phyloP scores from a whole-genome alignment of 2,113 vertebrate species.

The Felis catus region DNA sequence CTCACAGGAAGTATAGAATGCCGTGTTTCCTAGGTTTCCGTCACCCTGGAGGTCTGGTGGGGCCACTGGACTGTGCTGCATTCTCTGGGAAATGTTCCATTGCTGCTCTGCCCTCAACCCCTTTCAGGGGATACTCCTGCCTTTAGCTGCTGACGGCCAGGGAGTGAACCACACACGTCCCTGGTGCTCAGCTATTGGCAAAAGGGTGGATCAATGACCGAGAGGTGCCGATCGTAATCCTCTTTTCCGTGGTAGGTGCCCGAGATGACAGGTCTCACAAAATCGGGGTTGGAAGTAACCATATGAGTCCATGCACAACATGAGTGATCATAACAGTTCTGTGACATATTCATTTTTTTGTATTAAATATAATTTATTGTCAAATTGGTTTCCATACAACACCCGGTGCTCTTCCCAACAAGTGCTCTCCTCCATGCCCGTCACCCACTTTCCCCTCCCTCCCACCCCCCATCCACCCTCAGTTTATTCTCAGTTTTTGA shows the following conservation, averaged over 20 bases:
- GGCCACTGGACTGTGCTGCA: neutral
- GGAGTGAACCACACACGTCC: neutral
- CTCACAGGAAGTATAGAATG: neutral
- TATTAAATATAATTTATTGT: too few species aligned
- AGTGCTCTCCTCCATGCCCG: too few species aligned
- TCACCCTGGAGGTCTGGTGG: neutral
- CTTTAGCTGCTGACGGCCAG: neutral
- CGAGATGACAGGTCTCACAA: neutral
- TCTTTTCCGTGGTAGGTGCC: neutral
- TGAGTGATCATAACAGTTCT: neutral
- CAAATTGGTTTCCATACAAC: too few species aligned
- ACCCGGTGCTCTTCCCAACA: too few species aligned
- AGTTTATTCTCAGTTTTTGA: too few species aligned
- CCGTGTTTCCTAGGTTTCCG: neutral
- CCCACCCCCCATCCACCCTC: too few species aligned
- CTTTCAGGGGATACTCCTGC: neutral
- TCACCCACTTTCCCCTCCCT: too few species aligned
- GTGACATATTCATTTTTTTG: too few species aligned
- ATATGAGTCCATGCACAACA: fast-evolving
- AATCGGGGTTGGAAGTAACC: neutral
- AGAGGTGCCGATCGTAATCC: neutral
- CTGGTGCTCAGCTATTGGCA: neutral
- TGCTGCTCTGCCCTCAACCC: neutral
- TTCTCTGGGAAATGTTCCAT: neutral
- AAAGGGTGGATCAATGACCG: neutral